Conservation (phyloP, 2,888 invertebrate species). For the Dinocampus coccinellae region DNA sequence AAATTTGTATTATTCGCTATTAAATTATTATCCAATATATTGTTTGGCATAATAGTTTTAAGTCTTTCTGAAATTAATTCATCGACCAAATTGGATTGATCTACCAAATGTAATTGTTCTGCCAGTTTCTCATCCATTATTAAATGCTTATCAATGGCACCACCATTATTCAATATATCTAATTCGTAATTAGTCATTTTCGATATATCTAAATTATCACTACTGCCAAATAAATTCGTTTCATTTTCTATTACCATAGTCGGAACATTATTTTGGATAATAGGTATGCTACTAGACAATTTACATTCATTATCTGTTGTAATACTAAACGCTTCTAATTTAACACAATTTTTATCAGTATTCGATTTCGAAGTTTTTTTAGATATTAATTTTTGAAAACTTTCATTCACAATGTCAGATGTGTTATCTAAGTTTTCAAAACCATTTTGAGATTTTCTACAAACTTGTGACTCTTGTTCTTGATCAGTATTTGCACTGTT, state of each 20-base stretch:
- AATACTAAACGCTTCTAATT: conserved; percentile 40
- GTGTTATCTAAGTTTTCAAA: conserved; percentile 46
- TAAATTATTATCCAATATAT: conserved; percentile 61
- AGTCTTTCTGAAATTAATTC: conserved; percentile 63
- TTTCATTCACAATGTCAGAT: conserved; percentile 54
- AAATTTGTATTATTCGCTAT: conserved; percentile 58
- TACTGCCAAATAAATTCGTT: conserved; percentile 57
- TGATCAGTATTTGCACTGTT: conserved; percentile 48
- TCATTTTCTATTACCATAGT: conserved; percentile 59
- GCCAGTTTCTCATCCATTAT: conserved; percentile 65
- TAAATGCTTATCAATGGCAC: conserved; percentile 60
- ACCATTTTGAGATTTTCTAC: conserved; percentile 48
- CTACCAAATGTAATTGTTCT: conserved; percentile 62
- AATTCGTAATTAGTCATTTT: conserved; percentile 61
- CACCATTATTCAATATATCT: conserved; percentile 60
- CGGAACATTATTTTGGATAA: conserved; percentile 58
- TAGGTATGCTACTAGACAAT: conserved; percentile 50
- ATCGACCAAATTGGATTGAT: conserved; percentile 63
- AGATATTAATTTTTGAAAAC: conserved; percentile 57
- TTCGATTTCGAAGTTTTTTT: conserved; percentile 49
- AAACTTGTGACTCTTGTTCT: conserved; percentile 46
- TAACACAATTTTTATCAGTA: conserved; percentile 40
- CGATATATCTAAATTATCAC: conserved; percentile 60
- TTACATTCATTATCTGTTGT: conserved; percentile 44
- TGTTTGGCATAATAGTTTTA: conserved; percentile 64